Conservation (phyloP, 2,797 vertebrate genomes). For the Acipenser ruthenus region DNA sequence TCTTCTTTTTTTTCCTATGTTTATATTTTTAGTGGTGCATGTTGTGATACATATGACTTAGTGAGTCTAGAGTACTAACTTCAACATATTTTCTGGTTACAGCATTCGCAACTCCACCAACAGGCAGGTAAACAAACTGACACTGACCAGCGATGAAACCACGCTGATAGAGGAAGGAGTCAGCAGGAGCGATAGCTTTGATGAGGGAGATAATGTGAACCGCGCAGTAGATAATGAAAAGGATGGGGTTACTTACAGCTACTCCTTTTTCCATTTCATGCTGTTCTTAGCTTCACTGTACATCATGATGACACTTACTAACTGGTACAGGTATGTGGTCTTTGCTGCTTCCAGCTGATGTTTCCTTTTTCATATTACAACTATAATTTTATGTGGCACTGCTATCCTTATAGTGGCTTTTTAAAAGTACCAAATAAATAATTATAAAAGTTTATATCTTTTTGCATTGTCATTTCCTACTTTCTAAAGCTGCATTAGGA, state of each 20-base stretch:
- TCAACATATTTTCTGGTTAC: constrained; percentile 5
- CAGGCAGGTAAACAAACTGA: constrained; percentile 90
- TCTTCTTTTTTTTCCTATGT: not conserved
- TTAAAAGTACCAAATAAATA: too few relatives aligned
- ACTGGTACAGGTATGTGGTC: constrained; percentile 82
- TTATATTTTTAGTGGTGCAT: not conserved
- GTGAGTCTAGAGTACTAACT: too few relatives aligned
- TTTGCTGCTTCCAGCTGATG: too few relatives aligned
- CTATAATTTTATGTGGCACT: too few relatives aligned
- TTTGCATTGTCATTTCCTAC: too few relatives aligned
- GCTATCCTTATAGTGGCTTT: too few relatives aligned
- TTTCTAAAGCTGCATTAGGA: too few relatives aligned
- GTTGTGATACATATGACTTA: not conserved
- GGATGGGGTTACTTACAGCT: constrained; percentile 92
- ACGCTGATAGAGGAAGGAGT: constrained; percentile 88
- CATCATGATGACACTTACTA: constrained; percentile 99
- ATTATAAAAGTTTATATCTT: too few relatives aligned
- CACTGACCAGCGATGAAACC: constrained; percentile 86
- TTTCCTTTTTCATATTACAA: too few relatives aligned
- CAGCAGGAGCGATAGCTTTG: constrained; percentile 61
- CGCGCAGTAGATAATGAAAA: constrained; percentile 87
- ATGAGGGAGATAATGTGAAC: constrained; percentile 59
- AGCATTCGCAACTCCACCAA: constrained; percentile 94
- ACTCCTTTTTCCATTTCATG: constrained; percentile 99
- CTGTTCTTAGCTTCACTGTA: constrained; percentile 94